Evolutionary conservation across 53 echinoderm and acorn worm genomes (phyloP).

Genomic region (Paracentrotus lividus): DNA sequence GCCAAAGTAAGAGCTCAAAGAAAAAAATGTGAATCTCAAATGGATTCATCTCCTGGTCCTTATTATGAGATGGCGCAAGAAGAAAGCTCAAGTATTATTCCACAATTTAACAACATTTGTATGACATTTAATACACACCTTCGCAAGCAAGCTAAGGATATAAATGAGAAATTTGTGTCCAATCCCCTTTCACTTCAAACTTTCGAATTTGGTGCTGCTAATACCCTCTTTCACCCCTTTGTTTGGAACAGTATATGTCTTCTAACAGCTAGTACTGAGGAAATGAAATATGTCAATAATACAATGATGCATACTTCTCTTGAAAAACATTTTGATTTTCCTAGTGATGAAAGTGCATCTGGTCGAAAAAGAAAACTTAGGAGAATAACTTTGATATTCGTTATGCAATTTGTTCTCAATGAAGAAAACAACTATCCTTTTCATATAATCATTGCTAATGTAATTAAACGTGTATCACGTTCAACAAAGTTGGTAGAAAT

Average conservation of each 20-base stretch:
- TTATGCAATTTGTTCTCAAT: conserved; percentile 73
- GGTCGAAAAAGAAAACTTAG: conserved; percentile 16
- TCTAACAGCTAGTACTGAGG: conserved; percentile 52
- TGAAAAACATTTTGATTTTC: conserved; percentile 46
- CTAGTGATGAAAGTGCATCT: conserved; percentile 12
- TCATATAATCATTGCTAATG: conserved; percentile 73
- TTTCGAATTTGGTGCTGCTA: not conserved
- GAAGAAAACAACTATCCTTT: conserved; percentile 71
- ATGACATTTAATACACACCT: not conserved
- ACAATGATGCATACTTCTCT: not conserved
- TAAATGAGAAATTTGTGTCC: not conserved
- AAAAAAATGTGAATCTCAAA: not conserved
- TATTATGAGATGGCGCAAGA: not conserved
- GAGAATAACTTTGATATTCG: conserved; percentile 47
- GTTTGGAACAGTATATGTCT: conserved; percentile 30
- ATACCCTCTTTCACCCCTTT: conserved; percentile 36
- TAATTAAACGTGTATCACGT: conserved; percentile 69
- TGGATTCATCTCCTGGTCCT: not conserved
- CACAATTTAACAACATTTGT: not conserved
- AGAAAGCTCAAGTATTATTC: not conserved
- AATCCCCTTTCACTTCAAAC: conserved; percentile 8
- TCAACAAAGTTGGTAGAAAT: conserved; percentile 72
- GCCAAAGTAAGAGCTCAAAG: not conserved
- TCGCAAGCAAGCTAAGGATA: conserved; percentile 23
- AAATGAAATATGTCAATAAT: conserved; percentile 34